Conservation (phyloP, 2,888 invertebrate genomes). For the Pseudolycoriella hygida region DNA sequence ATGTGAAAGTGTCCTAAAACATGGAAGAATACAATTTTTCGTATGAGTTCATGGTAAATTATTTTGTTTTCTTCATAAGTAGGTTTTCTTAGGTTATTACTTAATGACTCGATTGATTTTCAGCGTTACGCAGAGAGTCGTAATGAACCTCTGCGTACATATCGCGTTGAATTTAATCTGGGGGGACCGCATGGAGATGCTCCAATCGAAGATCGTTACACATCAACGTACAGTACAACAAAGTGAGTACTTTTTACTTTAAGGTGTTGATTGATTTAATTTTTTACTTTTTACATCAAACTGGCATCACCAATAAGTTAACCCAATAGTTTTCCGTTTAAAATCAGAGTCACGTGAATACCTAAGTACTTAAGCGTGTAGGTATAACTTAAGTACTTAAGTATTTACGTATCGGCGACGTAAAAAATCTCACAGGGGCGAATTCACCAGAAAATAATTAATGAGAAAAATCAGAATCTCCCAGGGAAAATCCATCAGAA, state of each 20-base stretch:
- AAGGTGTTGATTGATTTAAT: not conserved
- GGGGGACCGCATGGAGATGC: conserved; percentile 18
- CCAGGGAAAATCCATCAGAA: no score
- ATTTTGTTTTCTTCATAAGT: not conserved
- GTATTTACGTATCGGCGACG: no score
- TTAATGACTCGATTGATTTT: conserved; percentile 8
- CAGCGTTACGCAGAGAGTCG: conserved; percentile 31
- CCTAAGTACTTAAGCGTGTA: no score
- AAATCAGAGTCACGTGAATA: no score
- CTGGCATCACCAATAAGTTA: not conserved
- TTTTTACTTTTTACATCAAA: not conserved
- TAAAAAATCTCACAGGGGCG: no score
- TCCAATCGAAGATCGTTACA: conserved; percentile 23
- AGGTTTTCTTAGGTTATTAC: not conserved
- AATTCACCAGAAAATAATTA: no score
- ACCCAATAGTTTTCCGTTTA: no score
- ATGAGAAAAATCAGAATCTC: no score
- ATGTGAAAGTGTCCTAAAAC: not conserved
- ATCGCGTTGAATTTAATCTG: conserved; percentile 26
- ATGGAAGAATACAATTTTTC: conserved; percentile 44
- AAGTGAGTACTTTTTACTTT: conserved; percentile 20
- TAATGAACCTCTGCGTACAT: conserved; percentile 29
- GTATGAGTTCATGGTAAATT: conserved; percentile 46
- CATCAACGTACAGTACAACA: conserved; percentile 27
- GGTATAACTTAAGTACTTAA: no score